These are phyloP conservation scores for Cyclargus thomasi DNA, from an alignment of 1,140 invertebrate species.

Conservation along the genomic window DNA sequence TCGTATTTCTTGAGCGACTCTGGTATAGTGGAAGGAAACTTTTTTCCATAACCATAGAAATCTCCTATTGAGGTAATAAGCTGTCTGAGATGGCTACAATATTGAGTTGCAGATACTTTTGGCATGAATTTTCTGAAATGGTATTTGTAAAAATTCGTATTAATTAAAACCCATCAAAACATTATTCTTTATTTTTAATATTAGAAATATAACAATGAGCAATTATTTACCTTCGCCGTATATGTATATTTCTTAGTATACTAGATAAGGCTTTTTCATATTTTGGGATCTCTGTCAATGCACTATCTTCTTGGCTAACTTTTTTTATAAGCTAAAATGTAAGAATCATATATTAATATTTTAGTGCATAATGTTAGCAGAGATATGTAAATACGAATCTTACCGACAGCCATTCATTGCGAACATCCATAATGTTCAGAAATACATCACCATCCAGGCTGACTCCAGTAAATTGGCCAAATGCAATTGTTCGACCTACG, in stretches of 20 bases:
- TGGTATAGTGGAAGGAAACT: constrained; percentile 85
- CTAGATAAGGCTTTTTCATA: constrained; percentile 90
- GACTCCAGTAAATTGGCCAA: constrained; percentile 91
- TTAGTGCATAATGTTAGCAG: background rate
- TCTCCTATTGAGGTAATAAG: constrained; percentile 89
- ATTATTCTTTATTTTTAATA: too few relatives aligned
- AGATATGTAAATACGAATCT: constrained; percentile 37
- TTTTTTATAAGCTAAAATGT: constrained; percentile 85
- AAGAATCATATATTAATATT: background rate
- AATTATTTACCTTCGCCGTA: constrained; percentile 80
- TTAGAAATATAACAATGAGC: too few relatives aligned
- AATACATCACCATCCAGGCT: constrained; percentile 91
- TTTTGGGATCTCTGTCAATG: constrained; percentile 83
- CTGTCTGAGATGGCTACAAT: constrained; percentile 87
- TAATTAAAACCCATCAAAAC: background rate
- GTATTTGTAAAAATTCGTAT: background rate
- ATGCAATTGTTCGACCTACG: constrained; percentile 83
- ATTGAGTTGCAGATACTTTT: constrained; percentile 87
- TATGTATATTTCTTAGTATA: constrained; percentile 86
- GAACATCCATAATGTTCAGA: constrained; percentile 92
- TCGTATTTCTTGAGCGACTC: constrained; percentile 82
- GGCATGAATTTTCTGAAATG: constrained; percentile 90
- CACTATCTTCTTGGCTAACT: constrained; percentile 83
- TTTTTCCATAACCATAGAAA: constrained; percentile 80
- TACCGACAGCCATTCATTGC: constrained; percentile 93